phyloP scores from a whole-genome alignment of 2,888 invertebrate species.

The Argyresthia albistria region DNA sequence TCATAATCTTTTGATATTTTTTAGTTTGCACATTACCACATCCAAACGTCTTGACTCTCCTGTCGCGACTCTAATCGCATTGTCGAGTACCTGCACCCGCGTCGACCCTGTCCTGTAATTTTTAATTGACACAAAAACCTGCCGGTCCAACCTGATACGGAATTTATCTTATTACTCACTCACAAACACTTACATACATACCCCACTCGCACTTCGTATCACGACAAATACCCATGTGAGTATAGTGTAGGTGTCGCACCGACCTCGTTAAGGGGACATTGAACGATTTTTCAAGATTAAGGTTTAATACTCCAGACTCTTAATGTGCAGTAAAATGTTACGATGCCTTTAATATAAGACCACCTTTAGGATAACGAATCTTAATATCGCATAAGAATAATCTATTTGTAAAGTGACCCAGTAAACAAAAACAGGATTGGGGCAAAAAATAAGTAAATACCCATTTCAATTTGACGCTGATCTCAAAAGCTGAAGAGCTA shows the following conservation, averaged over 20 bases:
- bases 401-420: background rate
- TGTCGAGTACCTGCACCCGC: slow-evolving; percentile 52
- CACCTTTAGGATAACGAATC: background rate
- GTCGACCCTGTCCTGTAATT: slow-evolving; percentile 47
- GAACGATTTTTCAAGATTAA: slow-evolving; percentile 1
- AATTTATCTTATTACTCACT: slow-evolving; percentile 60
- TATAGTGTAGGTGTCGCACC: slow-evolving; percentile 19
- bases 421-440: background rate
- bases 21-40: background rate
- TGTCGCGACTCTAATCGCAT: slow-evolving; percentile 9
- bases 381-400: background rate
- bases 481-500: slow-evolving; percentile 32
- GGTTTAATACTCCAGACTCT: background rate
- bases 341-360: background rate
- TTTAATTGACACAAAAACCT: slow-evolving; percentile 69
- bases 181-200: background rate
- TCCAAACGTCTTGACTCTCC: background rate
- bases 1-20: too few relatives aligned
- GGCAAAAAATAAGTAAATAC: slow-evolving; percentile 7
- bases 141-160: slow-evolving; percentile 40
- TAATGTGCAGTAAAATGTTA: slow-evolving; percentile 1
- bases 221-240: background rate
- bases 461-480: slow-evolving; percentile 15
- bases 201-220: slow-evolving; percentile 15
- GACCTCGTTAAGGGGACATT: slow-evolving; percentile 10